Evolutionary conservation across 1,140 invertebrate genomes (phyloP), one percentile per base, ranked within the genome.

Genomic region (Andricus grossulariae): DNA sequence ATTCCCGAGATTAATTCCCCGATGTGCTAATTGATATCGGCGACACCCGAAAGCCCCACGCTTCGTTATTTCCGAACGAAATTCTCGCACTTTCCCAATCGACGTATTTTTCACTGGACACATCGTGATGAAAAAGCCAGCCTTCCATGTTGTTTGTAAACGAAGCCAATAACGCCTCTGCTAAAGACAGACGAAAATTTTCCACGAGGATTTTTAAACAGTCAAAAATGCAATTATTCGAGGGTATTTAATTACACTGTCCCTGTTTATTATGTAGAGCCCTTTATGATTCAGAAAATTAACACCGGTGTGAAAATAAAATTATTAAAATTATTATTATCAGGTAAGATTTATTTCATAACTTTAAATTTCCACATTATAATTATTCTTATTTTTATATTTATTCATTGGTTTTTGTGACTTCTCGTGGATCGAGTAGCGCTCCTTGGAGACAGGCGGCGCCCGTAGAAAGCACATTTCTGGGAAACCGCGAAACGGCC

Each of bases 1-100:
- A 91, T 91, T 88, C 85, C 82, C 80, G 80, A 87, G 88, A 90
- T 89, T 90, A 89, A 89, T 89, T 87, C 83, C 80, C 84, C 83
- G 80, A 86, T 84, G 85, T 87, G 86, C 86, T 88, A 88, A 87
- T 89, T 89, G 83, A 88, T 88, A 87, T 86, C 83, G 80, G 75
- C 25, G 71, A 72, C 81, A 78, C 80, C 81, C 71, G 18, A 70
- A 70, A 73, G 11, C n/a, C 50, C 70, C 51, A 70, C 50, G 25
- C 21, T 55, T 60, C 49, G 10, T 70, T 12, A 66, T 54, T 70
- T 49, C 25, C 60, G 21, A 66, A 66, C 60, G 39, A 66, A 66
- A 66, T 66, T 66, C 60, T 66, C 60, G n/a, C 60, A 66, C 60
- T 66, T 66, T 66, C 39, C 25, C 60, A 66, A 66, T 66, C 21